A percentile compares a stretch with the other conserved stretches of the same genome.
Conservation (phyloP, 2,888 invertebrate species). For the Drosophila formosana region DNA sequence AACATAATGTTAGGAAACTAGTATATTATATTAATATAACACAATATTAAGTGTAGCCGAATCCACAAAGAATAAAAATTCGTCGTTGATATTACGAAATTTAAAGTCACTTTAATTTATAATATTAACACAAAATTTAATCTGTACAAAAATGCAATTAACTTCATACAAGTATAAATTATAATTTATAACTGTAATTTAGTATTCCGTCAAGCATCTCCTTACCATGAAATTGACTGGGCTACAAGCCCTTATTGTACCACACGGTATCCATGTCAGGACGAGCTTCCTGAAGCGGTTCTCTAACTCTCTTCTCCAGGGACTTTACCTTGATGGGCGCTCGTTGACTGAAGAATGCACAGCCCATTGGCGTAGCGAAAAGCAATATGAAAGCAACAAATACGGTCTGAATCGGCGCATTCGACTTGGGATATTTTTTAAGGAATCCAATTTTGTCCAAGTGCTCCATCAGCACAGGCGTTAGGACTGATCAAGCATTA, state of each 20-base stretch:
- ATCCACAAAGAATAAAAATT: too few relatives aligned
- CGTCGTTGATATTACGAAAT: too few relatives aligned
- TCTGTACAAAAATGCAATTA: too few relatives aligned
- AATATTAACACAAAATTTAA: too few relatives aligned
- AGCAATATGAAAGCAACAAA: slow-evolving; percentile 89
- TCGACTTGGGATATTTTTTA: slow-evolving; percentile 88
- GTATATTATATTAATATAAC: too few relatives aligned
- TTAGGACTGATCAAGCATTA: slow-evolving; percentile 80
- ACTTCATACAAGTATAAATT: too few relatives aligned
- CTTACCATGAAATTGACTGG: too few relatives aligned
- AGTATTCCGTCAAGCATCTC: neutral
- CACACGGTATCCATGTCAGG: slow-evolving; percentile 88
- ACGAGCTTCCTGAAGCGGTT: slow-evolving; percentile 87
- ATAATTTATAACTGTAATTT: neutral
- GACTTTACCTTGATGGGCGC: slow-evolving; percentile 88
- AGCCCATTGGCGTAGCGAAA: slow-evolving; percentile 98
- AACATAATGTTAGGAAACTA: too few relatives aligned
- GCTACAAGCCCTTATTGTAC: slow-evolving; percentile 97
- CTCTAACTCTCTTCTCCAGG: slow-evolving; percentile 92
- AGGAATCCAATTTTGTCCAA: slow-evolving; percentile 89
- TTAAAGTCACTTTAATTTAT: too few relatives aligned
- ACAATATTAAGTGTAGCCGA: too few relatives aligned
- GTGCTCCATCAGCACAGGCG: slow-evolving; percentile 91
- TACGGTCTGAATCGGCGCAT: slow-evolving; percentile 89
- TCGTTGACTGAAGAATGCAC: slow-evolving; percentile 97